These are phyloP conservation scores for Pogonophryne albipinna DNA, from an alignment of 2,797 vertebrate genomes.

Conservation along the genomic window DNA sequence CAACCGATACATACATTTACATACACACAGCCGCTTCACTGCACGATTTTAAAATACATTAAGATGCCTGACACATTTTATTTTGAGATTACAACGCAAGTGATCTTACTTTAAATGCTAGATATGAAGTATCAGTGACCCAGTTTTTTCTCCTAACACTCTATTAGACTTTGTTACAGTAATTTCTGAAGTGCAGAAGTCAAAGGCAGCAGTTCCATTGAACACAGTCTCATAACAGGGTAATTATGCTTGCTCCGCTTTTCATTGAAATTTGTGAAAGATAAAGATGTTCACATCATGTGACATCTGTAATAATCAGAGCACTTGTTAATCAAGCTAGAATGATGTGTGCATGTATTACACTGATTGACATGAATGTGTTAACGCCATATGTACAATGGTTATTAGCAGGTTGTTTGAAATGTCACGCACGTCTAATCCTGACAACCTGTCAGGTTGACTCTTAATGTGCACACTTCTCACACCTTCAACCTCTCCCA, in stretches of 20 bases:
- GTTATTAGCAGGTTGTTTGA: slow-evolving; percentile 62
- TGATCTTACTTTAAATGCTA: background rate
- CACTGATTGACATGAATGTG: slow-evolving; percentile 19
- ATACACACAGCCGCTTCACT: slow-evolving; percentile 13
- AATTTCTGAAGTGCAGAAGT: background rate
- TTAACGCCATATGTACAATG: slow-evolving; percentile 17
- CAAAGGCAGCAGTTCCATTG: background rate
- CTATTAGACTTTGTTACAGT: background rate
- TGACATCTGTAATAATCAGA: slow-evolving; percentile 9
- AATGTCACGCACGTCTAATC: slow-evolving; percentile 63
- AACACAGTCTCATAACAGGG: background rate
- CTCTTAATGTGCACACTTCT: slow-evolving; percentile 58
- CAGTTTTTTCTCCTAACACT: background rate
- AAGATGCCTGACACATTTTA: background rate
- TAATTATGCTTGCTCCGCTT: background rate
- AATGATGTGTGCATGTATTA: background rate
- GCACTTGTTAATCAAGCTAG: background rate
- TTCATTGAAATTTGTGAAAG: background rate
- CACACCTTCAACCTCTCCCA: slow-evolving; percentile 40
- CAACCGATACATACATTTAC: background rate
- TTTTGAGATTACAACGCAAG: background rate
- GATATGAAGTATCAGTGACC: background rate
- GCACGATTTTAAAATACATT: slow-evolving; percentile 10
- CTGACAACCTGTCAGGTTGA: slow-evolving; percentile 64
- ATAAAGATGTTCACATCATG: slow-evolving; percentile 1